Conservation (phyloP, 2,888 invertebrate species). For the Cheilosia soror region DNA sequence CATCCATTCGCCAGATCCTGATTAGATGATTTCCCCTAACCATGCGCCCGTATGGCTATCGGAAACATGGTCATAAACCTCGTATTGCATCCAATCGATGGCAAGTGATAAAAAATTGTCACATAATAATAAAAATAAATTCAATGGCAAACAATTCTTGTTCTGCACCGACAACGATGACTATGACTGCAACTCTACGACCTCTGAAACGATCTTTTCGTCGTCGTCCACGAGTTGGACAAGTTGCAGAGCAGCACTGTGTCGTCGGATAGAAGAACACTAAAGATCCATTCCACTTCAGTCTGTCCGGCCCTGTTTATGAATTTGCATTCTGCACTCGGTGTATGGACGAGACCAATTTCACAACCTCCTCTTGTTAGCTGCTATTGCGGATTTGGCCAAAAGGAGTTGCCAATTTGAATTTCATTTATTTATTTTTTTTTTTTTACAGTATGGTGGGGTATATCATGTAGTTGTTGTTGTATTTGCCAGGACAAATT, state of each 20-base stretch:
- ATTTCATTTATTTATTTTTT: constrained; percentile 33
- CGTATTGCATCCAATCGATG: constrained; percentile 75
- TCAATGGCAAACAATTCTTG: constrained; percentile 72
- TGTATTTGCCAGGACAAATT: constrained; percentile 69
- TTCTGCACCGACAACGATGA: constrained; percentile 34
- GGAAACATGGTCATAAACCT: constrained; percentile 72
- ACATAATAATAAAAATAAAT: constrained; percentile 76
- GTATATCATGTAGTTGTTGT: constrained; percentile 40
- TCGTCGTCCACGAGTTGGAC: constrained; percentile 39
- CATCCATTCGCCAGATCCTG: constrained; percentile 67
- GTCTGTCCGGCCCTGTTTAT: constrained; percentile 34
- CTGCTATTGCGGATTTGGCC: constrained; percentile 35
- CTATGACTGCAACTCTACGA: constrained; percentile 21
- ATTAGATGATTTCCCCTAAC: constrained; percentile 63
- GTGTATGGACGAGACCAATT: too few relatives aligned
- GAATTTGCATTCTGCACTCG: constrained; percentile 67
- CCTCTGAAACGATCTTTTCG: constrained; percentile 53
- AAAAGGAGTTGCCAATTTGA: constrained; percentile 72
- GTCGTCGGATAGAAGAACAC: constrained; percentile 19
- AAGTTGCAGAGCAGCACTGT: constrained; percentile 52
- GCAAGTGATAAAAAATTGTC: constrained; percentile 75
- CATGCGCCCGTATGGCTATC: constrained; percentile 44
- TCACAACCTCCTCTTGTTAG: constrained; percentile 50
- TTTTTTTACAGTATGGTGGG: neutral
- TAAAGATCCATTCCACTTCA: constrained; percentile 63